Base-by-base conservation (phyloP, 2,113 vertebrate species). In the Salvelinus alpinus region DNA sequence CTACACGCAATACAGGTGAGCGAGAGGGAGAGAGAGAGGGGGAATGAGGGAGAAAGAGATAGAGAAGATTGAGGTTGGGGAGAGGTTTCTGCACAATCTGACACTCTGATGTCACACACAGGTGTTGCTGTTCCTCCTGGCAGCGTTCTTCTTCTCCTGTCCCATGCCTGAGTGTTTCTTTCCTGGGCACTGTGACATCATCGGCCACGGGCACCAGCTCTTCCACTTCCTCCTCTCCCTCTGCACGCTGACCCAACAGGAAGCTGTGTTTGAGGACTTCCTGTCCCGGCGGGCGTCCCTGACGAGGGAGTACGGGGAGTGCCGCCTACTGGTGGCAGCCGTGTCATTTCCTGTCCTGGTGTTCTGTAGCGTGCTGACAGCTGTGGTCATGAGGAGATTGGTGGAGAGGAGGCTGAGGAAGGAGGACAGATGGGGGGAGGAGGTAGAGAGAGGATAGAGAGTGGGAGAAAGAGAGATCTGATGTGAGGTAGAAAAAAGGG, bases 71-170 rank as follows among this genome's bases (percentile, higher is more conserved):
- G n/a, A 62, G 54, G 20, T 44, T 44, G 54, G 54, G 54, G 20
- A 57, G 54, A 57, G 16, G 54, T 4, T 44, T 11, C 38, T 11
- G 2, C 38, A 44, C 38, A 44, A 11, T 44, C 38, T 12, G 9
- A 13, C 64, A 7, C 24, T 65, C 64, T 29, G 20, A 64, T 25
- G 60, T 64, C n/a, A 64, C n/a, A 64, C 64, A 27, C 59, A 89
- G 89, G 71, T 96, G 87, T 72, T 93, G 62, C 95, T 96, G 78
- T 96, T 95, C 20, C 87, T 95, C 1, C 83, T 95, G 66, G 93
- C 95, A 0, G 91, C 93, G 44, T 94, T 94, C 79, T 97, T 97
- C 89, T 95, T 96, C 90, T 96, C 92, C n/a, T 96, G 91, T 59
- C 95, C 96, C 0, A 83, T 95, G 0, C 95, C 96, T 0, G 96